A percentile compares a stretch with the other conserved stretches of the same genome.
phyloP scores from a whole-genome alignment of 1,140 invertebrate genomes.

The Trichomalopsis sarcophagae region DNA sequence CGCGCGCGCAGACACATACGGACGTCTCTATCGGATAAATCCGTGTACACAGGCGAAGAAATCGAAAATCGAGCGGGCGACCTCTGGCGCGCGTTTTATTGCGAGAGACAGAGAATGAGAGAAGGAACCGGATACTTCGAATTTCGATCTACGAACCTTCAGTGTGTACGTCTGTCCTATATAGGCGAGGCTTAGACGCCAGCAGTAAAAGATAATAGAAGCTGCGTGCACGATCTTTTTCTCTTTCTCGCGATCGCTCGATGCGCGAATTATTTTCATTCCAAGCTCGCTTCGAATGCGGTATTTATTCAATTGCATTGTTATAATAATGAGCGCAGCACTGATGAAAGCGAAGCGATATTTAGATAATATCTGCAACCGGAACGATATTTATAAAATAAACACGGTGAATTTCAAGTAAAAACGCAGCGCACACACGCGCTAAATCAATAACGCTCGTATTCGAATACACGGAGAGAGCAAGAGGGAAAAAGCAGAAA shows the following conservation, averaged over 20 bases:
- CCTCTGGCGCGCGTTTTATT: conserved; percentile 26
- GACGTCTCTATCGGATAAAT: background rate
- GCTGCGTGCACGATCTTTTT: background rate
- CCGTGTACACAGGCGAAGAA: conserved; percentile 5
- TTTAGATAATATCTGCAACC: background rate
- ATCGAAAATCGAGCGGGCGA: conserved; percentile 31
- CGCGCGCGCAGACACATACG: background rate
- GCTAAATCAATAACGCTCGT: background rate
- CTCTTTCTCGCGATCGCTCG: background rate
- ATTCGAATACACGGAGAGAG: background rate
- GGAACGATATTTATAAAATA: background rate
- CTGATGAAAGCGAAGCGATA: background rate
- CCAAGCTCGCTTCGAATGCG: too few relatives aligned
- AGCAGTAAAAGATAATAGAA: conserved; percentile 38
- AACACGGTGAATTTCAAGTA: background rate
- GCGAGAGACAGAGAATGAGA: background rate
- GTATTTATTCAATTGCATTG: too few relatives aligned
- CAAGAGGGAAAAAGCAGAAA: too few relatives aligned
- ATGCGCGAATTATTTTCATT: too few relatives aligned
- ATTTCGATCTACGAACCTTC: background rate
- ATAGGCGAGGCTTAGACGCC: background rate
- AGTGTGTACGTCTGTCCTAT: background rate
- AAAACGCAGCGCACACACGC: too few relatives aligned
- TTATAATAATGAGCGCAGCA: too few relatives aligned
- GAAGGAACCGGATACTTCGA: conserved; percentile 27